Conservation (phyloP, 2,113 vertebrate species). For the Petaurus breviceps region DNA sequence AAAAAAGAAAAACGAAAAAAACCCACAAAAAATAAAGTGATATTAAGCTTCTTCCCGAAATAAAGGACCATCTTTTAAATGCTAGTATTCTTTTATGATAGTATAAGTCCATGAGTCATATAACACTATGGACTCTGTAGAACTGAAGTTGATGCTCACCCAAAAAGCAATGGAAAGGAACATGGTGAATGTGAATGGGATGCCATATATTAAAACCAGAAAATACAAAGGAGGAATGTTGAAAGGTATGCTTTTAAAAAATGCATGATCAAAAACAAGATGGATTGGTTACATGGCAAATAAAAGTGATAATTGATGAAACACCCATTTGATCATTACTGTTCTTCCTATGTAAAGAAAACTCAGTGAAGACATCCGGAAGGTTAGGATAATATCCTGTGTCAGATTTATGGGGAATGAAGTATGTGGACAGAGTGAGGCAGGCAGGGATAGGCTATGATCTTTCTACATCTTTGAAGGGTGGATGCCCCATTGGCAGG, state of each 20-base stretch:
- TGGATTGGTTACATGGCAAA: not conserved
- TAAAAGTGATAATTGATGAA: not conserved
- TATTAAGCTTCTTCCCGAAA: not conserved
- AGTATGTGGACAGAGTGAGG: not conserved
- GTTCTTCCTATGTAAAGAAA: not conserved
- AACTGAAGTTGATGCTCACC: not conserved
- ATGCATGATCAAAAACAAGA: not conserved
- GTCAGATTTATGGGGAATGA: not conserved
- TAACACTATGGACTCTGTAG: not conserved
- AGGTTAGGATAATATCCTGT: not conserved
- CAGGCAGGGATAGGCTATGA: not conserved
- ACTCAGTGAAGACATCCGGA: not conserved
- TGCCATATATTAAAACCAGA: not conserved
- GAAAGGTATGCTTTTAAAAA: not conserved
- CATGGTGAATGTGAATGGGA: not conserved
- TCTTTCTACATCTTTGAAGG: not conserved
- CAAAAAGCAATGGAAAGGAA: not conserved
- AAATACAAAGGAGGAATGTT: not conserved
- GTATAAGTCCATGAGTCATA: not conserved
- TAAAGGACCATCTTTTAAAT: not conserved
- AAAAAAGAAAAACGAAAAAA: no score
- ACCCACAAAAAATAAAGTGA: not conserved
- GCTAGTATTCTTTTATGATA: not conserved
- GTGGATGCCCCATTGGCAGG: not conserved
- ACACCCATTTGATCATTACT: not conserved